A percentile compares a stretch with the other conserved stretches of the same genome.
phyloP scores from a whole-genome alignment of 2,113 vertebrate species.

The Pan troglodytes region DNA sequence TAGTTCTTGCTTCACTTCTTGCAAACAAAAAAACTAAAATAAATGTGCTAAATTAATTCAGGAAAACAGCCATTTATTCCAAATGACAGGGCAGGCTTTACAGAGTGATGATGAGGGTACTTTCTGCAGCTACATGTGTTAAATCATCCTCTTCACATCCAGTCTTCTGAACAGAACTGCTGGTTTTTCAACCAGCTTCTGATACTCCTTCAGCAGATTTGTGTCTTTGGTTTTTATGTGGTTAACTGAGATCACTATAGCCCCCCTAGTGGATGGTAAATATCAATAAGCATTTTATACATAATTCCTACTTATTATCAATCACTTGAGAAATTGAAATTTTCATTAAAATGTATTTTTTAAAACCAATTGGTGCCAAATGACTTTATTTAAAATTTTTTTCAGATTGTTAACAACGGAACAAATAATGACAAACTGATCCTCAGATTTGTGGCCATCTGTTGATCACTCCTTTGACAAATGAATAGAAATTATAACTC shows the following conservation, averaged over 20 bases:
- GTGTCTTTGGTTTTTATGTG: not conserved
- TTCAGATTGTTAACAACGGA: not conserved
- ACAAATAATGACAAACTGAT: not conserved
- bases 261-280: not conserved
- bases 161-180: not conserved
- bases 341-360: not conserved
- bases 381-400: not conserved
- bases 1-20: constrained; percentile 13
- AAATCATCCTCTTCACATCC: not conserved
- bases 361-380: not conserved
- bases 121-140: not conserved
- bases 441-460: not conserved
- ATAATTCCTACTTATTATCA: not conserved
- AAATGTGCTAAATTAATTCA: constrained; percentile 22
- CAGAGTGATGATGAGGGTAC: not conserved
- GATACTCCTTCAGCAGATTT: not conserved
- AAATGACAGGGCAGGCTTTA: not conserved
- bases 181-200: not conserved
- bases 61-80: constrained; percentile 13
- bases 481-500: not conserved
- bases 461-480: not conserved
- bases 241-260: not conserved
- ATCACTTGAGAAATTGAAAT: not conserved
- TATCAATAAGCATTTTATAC: not conserved
- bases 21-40: not conserved